phyloP scores from a whole-genome alignment of 2,888 invertebrate genomes.

The Oxystoma pomonae region DNA sequence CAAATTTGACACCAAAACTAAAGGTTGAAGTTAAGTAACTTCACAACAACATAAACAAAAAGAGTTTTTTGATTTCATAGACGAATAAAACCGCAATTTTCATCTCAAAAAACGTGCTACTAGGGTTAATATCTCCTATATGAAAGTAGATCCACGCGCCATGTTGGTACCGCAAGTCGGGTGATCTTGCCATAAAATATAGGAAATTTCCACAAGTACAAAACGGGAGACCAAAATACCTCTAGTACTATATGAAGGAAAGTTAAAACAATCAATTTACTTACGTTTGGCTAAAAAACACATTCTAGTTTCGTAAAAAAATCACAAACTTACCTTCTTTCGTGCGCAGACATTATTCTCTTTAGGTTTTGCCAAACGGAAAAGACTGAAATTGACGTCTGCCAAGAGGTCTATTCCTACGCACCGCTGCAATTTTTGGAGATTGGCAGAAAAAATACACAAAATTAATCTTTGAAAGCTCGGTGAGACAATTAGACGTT shows the following conservation, averaged over 20 bases:
- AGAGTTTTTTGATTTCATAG: not conserved
- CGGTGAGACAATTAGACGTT: too few relatives aligned
- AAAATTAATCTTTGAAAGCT: too few relatives aligned
- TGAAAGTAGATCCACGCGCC: conserved; percentile 44
- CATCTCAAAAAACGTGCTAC: not conserved
- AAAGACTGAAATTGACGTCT: conserved; percentile 47
- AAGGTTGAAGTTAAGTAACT: not conserved
- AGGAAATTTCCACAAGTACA: conserved; percentile 30
- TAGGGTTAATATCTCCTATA: conserved; percentile 13
- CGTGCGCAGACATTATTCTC: conserved; percentile 79
- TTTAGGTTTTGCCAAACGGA: conserved; percentile 68
- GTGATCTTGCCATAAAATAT: conserved; percentile 6
- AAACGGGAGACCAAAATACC: conserved; percentile 15
- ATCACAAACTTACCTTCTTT: conserved; percentile 71
- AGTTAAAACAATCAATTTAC: conserved; percentile 18
- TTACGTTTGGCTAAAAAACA: conserved; percentile 24
- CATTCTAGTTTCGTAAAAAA: conserved; percentile 33
- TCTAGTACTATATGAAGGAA: conserved; percentile 12
- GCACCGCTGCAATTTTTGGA: too few relatives aligned
- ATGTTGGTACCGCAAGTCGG: conserved; percentile 51
- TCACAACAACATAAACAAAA: not conserved
- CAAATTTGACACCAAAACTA: not conserved
- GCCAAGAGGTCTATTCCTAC: conserved; percentile 16
- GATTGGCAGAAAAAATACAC: too few relatives aligned
- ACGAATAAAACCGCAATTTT: not conserved